Conservation (phyloP, 2,113 vertebrate species). For the Pseudopipra pipra region DNA sequence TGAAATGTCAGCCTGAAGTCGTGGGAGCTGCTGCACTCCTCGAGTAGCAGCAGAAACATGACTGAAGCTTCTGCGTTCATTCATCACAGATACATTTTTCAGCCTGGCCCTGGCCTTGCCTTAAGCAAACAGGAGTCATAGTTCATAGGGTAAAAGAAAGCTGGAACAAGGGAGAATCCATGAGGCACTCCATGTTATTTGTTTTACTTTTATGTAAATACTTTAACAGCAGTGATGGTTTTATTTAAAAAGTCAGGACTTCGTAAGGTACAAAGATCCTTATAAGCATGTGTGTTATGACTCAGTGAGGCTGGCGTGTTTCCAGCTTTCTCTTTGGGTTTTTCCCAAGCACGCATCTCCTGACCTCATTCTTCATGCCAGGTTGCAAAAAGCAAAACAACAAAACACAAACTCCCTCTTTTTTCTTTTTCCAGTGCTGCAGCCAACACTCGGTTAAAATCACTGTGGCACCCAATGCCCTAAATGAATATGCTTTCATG, state of each 20-base stretch:
- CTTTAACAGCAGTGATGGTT: slow-evolving; percentile 32
- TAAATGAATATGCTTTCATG: slow-evolving; percentile 52
- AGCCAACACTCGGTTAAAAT: background rate
- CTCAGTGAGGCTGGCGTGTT: slow-evolving; percentile 1
- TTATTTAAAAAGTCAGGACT: slow-evolving; percentile 48
- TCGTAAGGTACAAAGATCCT: slow-evolving; percentile 47
- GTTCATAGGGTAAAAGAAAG: slow-evolving; percentile 8
- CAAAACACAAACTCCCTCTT: slow-evolving; percentile 30
- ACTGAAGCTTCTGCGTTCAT: background rate
- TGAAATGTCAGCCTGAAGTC: background rate
- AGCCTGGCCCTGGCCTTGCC: background rate
- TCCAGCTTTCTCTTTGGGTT: slow-evolving; percentile 53
- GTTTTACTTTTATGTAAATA: slow-evolving; percentile 54
- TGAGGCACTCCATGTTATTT: background rate
- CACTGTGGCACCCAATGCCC: slow-evolving; percentile 22
- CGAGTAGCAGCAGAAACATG: background rate
- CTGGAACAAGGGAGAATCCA: slow-evolving; percentile 1
- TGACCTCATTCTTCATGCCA: slow-evolving; percentile 49
- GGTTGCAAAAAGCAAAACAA: slow-evolving; percentile 53
- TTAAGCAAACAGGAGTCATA: slow-evolving; percentile 45
- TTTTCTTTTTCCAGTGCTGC: slow-evolving; percentile 27
- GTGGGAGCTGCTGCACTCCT: background rate
- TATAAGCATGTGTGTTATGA: slow-evolving; percentile 37
- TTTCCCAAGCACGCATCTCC: slow-evolving; percentile 53
- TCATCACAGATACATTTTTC: background rate